Conservation (phyloP, 2,888 invertebrate species). For the Myopa tessellatipennis region DNA sequence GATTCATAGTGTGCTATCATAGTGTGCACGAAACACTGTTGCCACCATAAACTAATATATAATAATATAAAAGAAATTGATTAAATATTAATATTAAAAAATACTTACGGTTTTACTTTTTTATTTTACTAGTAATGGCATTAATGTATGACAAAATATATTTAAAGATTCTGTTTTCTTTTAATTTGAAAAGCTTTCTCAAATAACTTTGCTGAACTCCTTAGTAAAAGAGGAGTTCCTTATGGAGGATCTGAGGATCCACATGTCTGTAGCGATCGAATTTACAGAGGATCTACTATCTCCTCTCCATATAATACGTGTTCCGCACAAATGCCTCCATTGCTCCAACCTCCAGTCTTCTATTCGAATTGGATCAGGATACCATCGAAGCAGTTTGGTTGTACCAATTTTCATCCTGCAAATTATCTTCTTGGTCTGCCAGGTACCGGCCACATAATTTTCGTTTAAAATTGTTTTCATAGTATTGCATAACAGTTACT, state of each 20-base stretch:
- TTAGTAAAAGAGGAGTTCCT: slow-evolving; percentile 48
- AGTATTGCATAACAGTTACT: slow-evolving; percentile 73
- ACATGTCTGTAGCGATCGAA: slow-evolving; percentile 4
- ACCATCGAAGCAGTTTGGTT: slow-evolving; percentile 65
- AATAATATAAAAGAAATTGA: too few species aligned
- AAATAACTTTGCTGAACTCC: slow-evolving; percentile 50
- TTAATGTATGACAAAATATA: too few species aligned
- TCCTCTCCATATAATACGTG: slow-evolving; percentile 3
- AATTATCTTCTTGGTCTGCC: slow-evolving; percentile 72
- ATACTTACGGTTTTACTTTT: too few species aligned
- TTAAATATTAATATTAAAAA: too few species aligned
- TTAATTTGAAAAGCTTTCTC: slow-evolving; percentile 49
- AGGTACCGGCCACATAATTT: slow-evolving; percentile 67
- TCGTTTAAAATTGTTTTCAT: neutral
- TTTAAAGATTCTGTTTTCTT: slow-evolving; percentile 31
- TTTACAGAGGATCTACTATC: slow-evolving; percentile 15
- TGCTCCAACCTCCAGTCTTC: slow-evolving; percentile 50
- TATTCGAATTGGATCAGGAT: slow-evolving; percentile 60
- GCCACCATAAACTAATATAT: too few species aligned
- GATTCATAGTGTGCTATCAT: too few species aligned
- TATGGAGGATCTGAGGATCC: slow-evolving; percentile 28
- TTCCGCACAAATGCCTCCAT: slow-evolving; percentile 10
- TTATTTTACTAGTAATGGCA: too few species aligned
- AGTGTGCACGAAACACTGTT: too few species aligned
- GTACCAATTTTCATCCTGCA: slow-evolving; percentile 55